Evolutionary conservation across 2,113 vertebrate species (phyloP).

Genomic region (Heloderma charlesbogerti): DNA sequence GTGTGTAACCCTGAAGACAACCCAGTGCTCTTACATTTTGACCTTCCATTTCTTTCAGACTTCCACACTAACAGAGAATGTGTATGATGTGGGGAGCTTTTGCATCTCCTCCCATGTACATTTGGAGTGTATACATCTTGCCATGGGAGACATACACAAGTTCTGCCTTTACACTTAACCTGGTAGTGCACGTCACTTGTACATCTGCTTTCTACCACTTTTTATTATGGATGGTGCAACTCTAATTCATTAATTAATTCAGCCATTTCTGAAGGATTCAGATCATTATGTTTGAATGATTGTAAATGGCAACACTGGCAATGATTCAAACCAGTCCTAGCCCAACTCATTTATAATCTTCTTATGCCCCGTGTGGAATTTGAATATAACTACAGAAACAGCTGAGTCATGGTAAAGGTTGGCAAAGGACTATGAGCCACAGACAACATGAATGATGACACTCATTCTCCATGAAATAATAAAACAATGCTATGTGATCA

Average conservation of each 20-base stretch:
- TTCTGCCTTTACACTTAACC: neutral
- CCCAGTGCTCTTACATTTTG: neutral
- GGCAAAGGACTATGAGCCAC: neutral
- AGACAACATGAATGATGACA: neutral
- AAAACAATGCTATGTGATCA: neutral
- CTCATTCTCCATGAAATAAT: conserved; percentile 1
- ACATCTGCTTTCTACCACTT: neutral
- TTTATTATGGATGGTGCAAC: neutral
- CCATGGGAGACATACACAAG: neutral
- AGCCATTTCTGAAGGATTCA: conserved; percentile 4
- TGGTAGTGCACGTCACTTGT: neutral
- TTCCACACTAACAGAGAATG: neutral
- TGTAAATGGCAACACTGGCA: conserved; percentile 9
- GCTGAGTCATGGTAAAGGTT: neutral
- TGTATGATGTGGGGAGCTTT: neutral
- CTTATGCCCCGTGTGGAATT: conserved; percentile 26
- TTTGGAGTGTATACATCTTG: neutral
- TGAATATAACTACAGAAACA: conserved; percentile 15
- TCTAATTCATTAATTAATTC: neutral
- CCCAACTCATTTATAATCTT: conserved; percentile 6
- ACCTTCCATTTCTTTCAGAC: neutral
- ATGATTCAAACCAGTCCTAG: neutral
- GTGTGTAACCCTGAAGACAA: neutral
- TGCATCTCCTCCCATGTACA: neutral
- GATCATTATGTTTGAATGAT: conserved; percentile 12